Base-by-base conservation (phyloP, 2,797 vertebrate genomes). In the Staurois parvus region DNA sequence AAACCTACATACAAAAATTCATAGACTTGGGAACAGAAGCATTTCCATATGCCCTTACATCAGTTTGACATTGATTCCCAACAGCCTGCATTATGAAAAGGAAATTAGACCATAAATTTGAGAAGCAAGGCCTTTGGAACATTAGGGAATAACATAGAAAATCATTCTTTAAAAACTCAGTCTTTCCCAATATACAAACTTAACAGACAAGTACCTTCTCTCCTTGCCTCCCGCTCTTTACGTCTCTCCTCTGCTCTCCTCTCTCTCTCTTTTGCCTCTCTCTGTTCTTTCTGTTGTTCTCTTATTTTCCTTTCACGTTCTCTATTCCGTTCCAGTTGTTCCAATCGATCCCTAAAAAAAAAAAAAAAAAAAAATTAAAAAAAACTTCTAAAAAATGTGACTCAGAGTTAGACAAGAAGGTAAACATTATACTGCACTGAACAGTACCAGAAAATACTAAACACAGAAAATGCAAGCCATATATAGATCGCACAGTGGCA, bases 271-370 rank as follows among this genome's bases (percentile, higher is more conserved):
- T 99, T 99, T 12, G 96, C 93, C n/a, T 99, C 98, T 1, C 97
- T 93, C 74, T 98, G 97, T 17, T 99, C 98, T 88, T 98, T 97
- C 86, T 98, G 95, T 86, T 98, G 98, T 74, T 99, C 98, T 0
- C 98, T 93, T 78, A 97, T 90, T 89, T 99, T 99, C 12, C 97
- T 91, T 40, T 99, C 97, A 0, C 98, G 93, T 82, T 99, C 97
- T 0, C 97, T 93, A 88, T 97, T 96, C 4, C 98, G 94, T 85
- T 99, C 98, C 0, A 97, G 90, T 78, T 99, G 98, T 91, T 99
- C 98, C 87, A 99, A 92, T 3, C 98, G 97, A 90, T 99, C 98
- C 92, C 98, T 99, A 93, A 13, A 29, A 37, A 66, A 26, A 13
- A 28, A 1, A 3, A 66, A 28, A 66, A 1, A 2, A 26, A 10